These are phyloP conservation scores for Euschistus heros DNA, from an alignment of 1,140 invertebrate genomes.

Conservation along the genomic window DNA sequence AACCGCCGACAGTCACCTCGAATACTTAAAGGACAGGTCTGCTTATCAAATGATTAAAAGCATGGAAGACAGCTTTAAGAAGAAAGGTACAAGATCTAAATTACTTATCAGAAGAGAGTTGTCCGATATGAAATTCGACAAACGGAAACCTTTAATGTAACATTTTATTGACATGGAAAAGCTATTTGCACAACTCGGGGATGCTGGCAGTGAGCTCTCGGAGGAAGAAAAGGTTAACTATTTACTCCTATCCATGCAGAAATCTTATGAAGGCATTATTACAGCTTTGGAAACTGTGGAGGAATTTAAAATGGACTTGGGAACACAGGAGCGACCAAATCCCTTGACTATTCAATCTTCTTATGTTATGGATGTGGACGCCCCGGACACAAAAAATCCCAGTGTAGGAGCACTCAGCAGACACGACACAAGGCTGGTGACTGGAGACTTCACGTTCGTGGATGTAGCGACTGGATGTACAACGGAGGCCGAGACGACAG, in stretches of 20 bases:
- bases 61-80: neutral
- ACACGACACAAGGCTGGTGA: no score
- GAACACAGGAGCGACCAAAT: no score
- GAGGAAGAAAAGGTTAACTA: neutral
- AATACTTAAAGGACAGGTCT: constrained; percentile 1
- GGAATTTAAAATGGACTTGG: no score
- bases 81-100: no score
- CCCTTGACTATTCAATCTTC: neutral
- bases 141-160: no score
- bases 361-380: constrained; percentile 4
- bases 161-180: neutral
- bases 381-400: neutral
- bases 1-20: neutral
- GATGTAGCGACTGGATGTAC: no score
- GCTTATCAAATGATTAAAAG: constrained; percentile 1
- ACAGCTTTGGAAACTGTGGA: neutral
- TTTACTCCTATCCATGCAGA: neutral
- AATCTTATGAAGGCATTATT: neutral
- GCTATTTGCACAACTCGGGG: neutral
- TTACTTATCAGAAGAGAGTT: no score
- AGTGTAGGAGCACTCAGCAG: no score
- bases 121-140: no score
- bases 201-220: neutral
- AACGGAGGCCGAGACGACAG: no score
- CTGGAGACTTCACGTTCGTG: no score